Conservation (phyloP, 2,113 vertebrate species). For the Merops nubicus region DNA sequence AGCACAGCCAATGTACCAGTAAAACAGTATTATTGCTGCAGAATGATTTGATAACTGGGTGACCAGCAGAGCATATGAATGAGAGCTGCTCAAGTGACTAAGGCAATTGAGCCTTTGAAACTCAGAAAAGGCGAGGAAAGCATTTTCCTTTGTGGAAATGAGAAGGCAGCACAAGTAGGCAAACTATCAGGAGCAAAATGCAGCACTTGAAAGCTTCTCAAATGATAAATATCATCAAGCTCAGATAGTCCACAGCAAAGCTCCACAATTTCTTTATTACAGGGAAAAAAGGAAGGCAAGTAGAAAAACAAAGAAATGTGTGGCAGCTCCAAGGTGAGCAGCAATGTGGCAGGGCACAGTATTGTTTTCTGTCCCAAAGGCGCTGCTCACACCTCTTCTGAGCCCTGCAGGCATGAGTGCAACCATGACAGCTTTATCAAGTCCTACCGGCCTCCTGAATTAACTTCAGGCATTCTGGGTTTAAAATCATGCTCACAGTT, state of each 20-base stretch:
- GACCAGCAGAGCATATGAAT: neutral
- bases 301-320: neutral
- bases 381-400: neutral
- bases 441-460: neutral
- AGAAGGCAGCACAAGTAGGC: neutral
- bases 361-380: neutral
- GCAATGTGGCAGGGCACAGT: neutral
- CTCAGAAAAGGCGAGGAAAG: too few relatives aligned
- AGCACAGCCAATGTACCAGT: neutral
- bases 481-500: neutral
- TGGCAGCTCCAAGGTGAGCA: neutral
- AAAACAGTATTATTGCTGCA: neutral
- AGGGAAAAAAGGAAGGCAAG: neutral
- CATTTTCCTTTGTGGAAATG: neutral
- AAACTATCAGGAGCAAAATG: neutral
- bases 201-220: neutral
- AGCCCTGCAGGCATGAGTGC: neutral
- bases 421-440: constrained; percentile 20
- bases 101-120: too few relatives aligned
- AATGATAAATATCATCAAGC: neutral
- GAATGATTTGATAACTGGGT: neutral
- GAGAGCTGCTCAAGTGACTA: neutral
- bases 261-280: neutral
- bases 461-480: neutral
- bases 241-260: neutral